Evolutionary conservation across 2,888 invertebrate species (phyloP), one percentile per base, ranked within the genome.

Genomic region (Itoplectis maculator): DNA sequence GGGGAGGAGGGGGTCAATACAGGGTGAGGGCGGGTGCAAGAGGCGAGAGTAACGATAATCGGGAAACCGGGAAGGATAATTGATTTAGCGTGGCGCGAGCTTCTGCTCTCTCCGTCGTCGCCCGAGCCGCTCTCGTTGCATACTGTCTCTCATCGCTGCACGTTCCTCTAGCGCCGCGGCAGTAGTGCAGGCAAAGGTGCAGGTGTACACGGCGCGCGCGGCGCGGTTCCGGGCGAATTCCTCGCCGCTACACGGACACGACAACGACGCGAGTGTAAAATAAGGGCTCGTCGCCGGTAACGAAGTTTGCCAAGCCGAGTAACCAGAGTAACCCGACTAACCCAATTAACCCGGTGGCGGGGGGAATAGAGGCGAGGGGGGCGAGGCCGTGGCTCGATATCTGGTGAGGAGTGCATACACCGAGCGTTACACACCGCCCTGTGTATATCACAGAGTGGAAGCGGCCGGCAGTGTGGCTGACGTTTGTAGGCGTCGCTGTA

Each of bases 251-350:
- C 5, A 29, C 29, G n/a, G n/a, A n/a, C n/a, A n/a, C n/a, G n/a
- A n/a, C n/a, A n/a, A n/a, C n/a, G n/a, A n/a, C 29, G 29, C 29
- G 29, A 5, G 29, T 29, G 29, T 84, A 84, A 84, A 84, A 83
- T 83, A 63, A 82, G 77, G 81, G 81, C 75, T 82, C 81, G 82
- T 79, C 68, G 29, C 68, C 73, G 75, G 81, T 86, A 87, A 88
- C 86, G 79, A 87, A 86, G 86, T 87, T 88, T 86, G 84, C 85
- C 82, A 81, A 87, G 84, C 85, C 82, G 84, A 86, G 83, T 86
- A 84, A 86, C 86, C 84, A 79, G 79, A 82, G 82, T 86, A 84
- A 86, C 86, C 84, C 83, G 78, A 82, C 81, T 85, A 86, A 85
- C 84, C 86, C 82, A 82, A 79, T 82, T 82, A 82, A 78, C 82